Conservation (phyloP, 2,113 vertebrate genomes). For the Rousettus leschenaultii region DNA sequence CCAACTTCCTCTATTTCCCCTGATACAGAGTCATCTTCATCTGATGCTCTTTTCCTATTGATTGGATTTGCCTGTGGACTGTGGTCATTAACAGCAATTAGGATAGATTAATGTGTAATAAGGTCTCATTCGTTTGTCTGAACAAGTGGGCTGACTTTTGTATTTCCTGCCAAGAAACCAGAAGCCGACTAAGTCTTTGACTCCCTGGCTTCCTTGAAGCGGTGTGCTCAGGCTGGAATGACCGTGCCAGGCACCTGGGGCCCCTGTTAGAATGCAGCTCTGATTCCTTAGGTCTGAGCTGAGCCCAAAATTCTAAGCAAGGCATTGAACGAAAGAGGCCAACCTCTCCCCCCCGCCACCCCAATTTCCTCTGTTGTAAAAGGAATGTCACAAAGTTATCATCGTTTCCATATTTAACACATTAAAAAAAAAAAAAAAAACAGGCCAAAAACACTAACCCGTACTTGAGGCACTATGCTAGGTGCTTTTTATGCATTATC, state of each 20-base stretch:
- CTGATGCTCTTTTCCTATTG: not conserved
- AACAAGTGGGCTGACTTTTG: not conserved
- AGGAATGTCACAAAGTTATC: not conserved
- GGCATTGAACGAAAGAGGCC: not conserved
- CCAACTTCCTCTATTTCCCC: not conserved
- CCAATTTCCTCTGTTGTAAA: not conserved
- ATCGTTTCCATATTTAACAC: not conserved
- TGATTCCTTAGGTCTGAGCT: not conserved
- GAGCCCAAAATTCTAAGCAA: not conserved
- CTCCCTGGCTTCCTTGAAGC: not conserved
- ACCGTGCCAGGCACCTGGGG: not conserved
- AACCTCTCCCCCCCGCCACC: rapidly evolving
- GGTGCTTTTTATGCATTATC: not conserved
- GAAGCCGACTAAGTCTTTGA: not conserved
- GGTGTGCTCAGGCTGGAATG: not conserved
- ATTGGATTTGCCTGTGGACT: constrained; percentile 16
- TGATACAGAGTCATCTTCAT: not conserved
- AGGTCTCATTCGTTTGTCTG: not conserved
- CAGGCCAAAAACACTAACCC: not conserved
- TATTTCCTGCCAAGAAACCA: not conserved
- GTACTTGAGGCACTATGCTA: not conserved
- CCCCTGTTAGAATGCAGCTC: not conserved
- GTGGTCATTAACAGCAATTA: constrained; percentile 19
- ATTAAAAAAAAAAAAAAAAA: not conserved
- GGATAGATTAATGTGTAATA: not conserved